These are phyloP conservation scores for Graptemys geographica DNA, from an alignment of 2,797 vertebrate genomes.

Conservation along the genomic window DNA sequence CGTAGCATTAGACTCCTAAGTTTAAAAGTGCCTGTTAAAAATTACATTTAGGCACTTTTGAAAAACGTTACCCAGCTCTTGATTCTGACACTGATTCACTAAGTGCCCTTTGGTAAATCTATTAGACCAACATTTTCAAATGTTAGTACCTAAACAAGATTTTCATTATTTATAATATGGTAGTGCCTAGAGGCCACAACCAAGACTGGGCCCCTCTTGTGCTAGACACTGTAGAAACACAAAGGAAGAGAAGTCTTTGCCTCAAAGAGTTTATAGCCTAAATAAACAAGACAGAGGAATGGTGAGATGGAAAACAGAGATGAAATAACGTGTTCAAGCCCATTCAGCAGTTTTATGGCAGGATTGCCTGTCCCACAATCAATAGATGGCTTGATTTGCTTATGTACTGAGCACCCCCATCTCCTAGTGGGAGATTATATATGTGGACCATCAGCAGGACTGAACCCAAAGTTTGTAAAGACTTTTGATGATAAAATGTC, in stretches of 20 bases:
- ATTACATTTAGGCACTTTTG: neutral
- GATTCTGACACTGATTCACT: neutral
- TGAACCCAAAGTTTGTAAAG: neutral
- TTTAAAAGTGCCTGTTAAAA: neutral
- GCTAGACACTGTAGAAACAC: neutral
- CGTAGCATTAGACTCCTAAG: rapidly evolving
- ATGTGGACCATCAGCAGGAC: neutral
- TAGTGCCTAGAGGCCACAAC: neutral
- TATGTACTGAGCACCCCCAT: neutral
- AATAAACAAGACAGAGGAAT: neutral
- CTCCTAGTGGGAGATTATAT: neutral
- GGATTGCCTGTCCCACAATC: neutral
- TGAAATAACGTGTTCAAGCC: neutral
- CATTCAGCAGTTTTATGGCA: neutral
- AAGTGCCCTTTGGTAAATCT: neutral
- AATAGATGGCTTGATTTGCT: neutral
- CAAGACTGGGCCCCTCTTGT: neutral
- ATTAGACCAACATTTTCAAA: neutral
- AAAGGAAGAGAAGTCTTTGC: neutral
- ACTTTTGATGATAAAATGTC: neutral
- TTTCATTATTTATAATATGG: neutral
- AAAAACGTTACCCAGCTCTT: neutral
- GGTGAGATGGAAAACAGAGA: neutral
- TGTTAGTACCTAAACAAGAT: neutral
- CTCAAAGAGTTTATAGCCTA: neutral